Evolutionary conservation across 2,888 invertebrate species (phyloP).

Genomic region (Calameuta filiformis): DNA sequence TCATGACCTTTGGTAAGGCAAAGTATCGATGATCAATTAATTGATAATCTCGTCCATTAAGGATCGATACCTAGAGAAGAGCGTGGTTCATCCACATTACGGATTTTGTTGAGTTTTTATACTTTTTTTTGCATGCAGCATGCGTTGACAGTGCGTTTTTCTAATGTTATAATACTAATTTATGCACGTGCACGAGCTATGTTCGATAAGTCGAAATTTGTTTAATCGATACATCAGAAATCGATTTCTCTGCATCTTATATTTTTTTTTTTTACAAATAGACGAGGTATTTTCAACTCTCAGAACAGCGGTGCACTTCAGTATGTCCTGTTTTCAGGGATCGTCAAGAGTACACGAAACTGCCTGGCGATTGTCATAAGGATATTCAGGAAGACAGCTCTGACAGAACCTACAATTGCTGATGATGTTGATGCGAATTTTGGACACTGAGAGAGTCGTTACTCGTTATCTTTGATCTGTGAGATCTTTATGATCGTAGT

Average conservation of each 20-base stretch:
- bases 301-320: not conserved
- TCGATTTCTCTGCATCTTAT: not conserved
- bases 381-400: slow-evolving; percentile 40
- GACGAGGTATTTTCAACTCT: not conserved
- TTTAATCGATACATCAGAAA: not conserved
- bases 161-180: not conserved
- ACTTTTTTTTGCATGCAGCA: not conserved
- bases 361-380: slow-evolving; percentile 52
- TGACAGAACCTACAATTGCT: not conserved
- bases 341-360: slow-evolving; percentile 50
- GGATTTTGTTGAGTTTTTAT: not conserved
- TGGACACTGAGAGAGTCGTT: not conserved
- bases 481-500: not conserved
- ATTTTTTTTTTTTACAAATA: not conserved
- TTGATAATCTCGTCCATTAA: not conserved
- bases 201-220: not conserved
- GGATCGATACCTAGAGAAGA: not conserved
- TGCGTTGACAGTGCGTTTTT: not conserved
- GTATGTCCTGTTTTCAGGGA: slow-evolving; percentile 42
- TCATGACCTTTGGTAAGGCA: not conserved
- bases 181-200: not conserved
- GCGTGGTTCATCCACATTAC: not conserved
- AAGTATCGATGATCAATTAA: not conserved
- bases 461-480: not conserved
- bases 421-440: not conserved